Evolutionary conservation across 2,797 vertebrate genomes (phyloP), one percentile per base, ranked within the genome.

Genomic region (Lates japonicus): DNA sequence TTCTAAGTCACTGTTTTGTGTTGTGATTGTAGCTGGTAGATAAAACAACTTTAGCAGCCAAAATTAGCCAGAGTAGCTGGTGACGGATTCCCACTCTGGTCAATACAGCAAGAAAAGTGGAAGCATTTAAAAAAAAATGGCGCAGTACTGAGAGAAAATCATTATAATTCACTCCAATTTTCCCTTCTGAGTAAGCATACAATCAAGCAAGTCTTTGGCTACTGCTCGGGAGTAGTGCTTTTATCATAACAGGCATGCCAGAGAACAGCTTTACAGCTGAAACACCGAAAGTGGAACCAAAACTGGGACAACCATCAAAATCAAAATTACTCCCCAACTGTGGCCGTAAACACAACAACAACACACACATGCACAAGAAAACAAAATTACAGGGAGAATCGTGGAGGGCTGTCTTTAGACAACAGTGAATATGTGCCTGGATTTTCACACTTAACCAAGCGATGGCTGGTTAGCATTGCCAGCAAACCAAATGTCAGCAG

Each of bases 401-500:
- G 17, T 33, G 33, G 55, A 78, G 42, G 65, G 60, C 22, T 57
- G 57, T 51, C 35, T 70, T 70, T 71, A 66, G 70, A 76, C 76
- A 74, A 78, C 39, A 29, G 70, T 62, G 66, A 74, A 79, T 58
- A 76, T 0, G 5, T 80, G 75, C 74, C 49, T 54, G 60, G 51
- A 84, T 79, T 73, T 85, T 58, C 7, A 7, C 78, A 51, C 65
- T 78, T 62, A 48, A 52, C 64, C 78, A 81, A 67, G 25, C 71
- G 33, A 64, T 41, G 51, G 65, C 66, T 77, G 70, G 74, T 87
- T 83, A 76, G 51, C 73, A 33, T 75, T 65, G 57, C 80, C 81
- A 78, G 76, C 68, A 76, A 63, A 79, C 74, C 63, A 78, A 80
- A 80, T 87, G 81, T 85, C 68, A 62, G 74, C 78, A 72, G 69